Conservation (phyloP, 2,113 vertebrate genomes). For the Percopsis transmontana region DNA sequence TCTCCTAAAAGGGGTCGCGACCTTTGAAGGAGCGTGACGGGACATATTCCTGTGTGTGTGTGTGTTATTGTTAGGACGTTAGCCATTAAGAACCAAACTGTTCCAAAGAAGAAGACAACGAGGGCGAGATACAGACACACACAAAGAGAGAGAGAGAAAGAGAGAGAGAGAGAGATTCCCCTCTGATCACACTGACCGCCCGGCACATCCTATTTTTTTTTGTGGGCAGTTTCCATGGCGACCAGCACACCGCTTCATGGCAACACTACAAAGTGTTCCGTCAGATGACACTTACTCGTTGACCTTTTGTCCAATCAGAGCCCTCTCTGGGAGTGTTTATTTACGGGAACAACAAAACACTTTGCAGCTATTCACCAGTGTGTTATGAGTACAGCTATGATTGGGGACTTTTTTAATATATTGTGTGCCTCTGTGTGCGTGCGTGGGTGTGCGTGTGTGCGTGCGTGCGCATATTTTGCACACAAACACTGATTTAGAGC, state of each 20-base stretch:
- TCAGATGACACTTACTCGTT: constrained; percentile 63
- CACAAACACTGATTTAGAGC: no score
- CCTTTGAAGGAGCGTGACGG: no score
- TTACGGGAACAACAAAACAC: constrained; percentile 48
- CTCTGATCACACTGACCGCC: neutral
- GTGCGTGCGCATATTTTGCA: neutral
- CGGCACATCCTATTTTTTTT: neutral
- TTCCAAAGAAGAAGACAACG: neutral
- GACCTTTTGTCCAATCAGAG: constrained; percentile 56
- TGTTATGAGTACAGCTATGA: constrained; percentile 12
- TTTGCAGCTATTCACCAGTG: constrained; percentile 34
- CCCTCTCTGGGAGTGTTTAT: constrained; percentile 45
- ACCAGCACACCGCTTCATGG: constrained; percentile 22
- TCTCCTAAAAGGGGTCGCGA: no score
- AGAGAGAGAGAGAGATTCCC: neutral
- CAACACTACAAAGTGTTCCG: constrained; percentile 44
- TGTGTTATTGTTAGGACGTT: no score
- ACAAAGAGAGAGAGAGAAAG: neutral
- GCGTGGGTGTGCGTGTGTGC: neutral
- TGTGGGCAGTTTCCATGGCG: constrained; percentile 62
- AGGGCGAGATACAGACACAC: neutral
- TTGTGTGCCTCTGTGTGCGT: neutral
- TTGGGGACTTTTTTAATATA: no score
- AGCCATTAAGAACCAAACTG: no score
- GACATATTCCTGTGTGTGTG: no score